Conservation (phyloP, 2,113 vertebrate genomes). For the Elanus axillaris region DNA sequence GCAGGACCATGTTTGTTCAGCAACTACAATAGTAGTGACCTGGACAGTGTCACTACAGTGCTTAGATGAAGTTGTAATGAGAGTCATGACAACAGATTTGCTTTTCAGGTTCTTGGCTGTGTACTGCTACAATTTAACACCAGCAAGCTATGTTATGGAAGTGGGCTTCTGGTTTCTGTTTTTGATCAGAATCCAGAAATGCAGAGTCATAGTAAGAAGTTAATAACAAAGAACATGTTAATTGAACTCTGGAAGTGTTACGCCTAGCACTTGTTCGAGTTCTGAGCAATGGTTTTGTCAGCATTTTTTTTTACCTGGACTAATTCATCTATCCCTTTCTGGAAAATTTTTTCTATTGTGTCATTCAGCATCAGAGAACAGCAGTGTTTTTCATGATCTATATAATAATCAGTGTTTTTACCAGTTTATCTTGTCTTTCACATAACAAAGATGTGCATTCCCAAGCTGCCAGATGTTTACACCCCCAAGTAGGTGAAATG, state of each 20-base stretch:
- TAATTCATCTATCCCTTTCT: neutral
- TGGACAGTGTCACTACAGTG: neutral
- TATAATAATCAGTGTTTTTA: neutral
- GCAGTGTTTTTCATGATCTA: neutral
- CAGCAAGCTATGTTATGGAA: neutral
- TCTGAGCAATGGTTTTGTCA: neutral
- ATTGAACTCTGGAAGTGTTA: neutral
- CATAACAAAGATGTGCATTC: neutral
- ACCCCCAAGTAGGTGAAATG: neutral
- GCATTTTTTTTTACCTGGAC: neutral
- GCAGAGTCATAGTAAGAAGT: neutral
- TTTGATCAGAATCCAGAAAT: neutral
- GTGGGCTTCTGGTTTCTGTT: neutral
- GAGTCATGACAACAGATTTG: neutral
- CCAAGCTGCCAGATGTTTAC: conserved; percentile 42
- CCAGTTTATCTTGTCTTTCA: neutral
- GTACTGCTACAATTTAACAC: neutral
- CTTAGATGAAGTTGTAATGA: neutral
- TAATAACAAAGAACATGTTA: neutral
- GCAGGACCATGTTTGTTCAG: neutral
- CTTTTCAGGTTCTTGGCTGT: neutral
- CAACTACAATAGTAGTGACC: neutral
- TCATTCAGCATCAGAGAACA: neutral
- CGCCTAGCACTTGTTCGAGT: neutral
- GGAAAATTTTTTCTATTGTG: neutral